Evolutionary conservation across 2,113 vertebrate species (phyloP), one percentile per base, ranked within the genome.

Genomic region (Syngnathoides biaculeatus): DNA sequence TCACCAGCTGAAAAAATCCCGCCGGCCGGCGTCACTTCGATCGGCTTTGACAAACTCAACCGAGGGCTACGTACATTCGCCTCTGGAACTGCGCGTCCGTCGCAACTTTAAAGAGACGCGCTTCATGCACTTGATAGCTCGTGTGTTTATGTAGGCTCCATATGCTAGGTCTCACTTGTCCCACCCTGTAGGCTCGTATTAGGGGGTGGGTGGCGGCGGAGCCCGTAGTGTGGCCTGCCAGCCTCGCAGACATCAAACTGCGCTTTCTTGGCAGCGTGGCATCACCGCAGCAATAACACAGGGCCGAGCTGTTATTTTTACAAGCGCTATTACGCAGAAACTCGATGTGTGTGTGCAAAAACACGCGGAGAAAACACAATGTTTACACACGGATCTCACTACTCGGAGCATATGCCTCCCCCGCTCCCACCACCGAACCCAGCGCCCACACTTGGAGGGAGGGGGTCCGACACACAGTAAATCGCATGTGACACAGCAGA

Each of bases 161-260:
- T 79, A 69, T 68, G 73, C 70, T 74, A 71, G 19, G 24, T 50
- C 69, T 72, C 73, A 79, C 76, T 75, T 72, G 61, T 68, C 57
- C 69, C 72, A 24, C 72, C 63, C 67, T 74, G 70, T 73, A 50
- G 35, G 75, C 53, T 48, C 67, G 84, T 93, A 88, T 86, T 19
- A 40, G 60, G 40, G 22, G 60, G 89, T 88, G 90, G 86, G 93
- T 89, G 91, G 92, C 92, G 88, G 82, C 64, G 73, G 68, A 81
- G 75, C 74, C 55, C 76, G 59, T 65, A 47, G 61, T 69, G 83
- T 78, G 77, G 83, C 75, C 76, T 65, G 84, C 76, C 82, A 78
- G 73, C 74, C 48, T 50, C 64, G 61, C 63, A 80, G 77, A 86
- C 84, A 75, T 88, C 78, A 85, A 84, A 88, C 68, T 64, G 67